Conservation (phyloP, 2,113 vertebrate genomes). For the Plotosus lineatus region DNA sequence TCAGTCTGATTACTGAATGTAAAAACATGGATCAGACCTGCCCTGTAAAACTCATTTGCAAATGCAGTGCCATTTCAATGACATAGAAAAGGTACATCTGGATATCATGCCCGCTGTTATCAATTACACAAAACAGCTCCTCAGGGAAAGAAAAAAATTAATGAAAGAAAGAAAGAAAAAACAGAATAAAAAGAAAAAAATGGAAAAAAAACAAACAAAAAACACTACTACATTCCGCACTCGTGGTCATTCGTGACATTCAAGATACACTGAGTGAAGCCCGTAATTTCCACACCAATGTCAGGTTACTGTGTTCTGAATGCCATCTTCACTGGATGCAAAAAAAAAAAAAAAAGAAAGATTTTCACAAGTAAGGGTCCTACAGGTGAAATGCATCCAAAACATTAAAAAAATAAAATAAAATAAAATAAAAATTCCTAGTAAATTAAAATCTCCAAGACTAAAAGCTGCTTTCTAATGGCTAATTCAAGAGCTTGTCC, state of each 20-base stretch:
- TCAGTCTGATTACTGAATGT: not conserved
- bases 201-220: too few relatives aligned
- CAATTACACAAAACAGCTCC: constrained; percentile 8
- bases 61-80: constrained; percentile 9
- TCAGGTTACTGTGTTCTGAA: not conserved
- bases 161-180: too few relatives aligned
- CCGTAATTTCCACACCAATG: constrained; percentile 2
- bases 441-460: not conserved
- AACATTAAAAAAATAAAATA: too few relatives aligned
- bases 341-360: not conserved
- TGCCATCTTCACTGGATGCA: not conserved
- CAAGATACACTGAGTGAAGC: constrained; percentile 29
- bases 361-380: constrained; percentile 5
- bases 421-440: too few relatives aligned
- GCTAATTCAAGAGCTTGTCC: not conserved
- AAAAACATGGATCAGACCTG: not conserved
- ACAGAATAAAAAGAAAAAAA: too few relatives aligned
- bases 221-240: constrained; percentile 8
- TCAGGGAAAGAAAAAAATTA: constrained; percentile 17
- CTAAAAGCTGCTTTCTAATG: not conserved
- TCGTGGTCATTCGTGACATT: constrained; percentile 49
- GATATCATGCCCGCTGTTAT: constrained; percentile 8
- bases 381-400: constrained; percentile 14
- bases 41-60: not conserved
- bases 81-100: constrained; percentile 21